A percentile compares a stretch with the other conserved stretches of the same genome.
Conservation (phyloP, 2,888 invertebrate genomes). For the Coleophora flavipennella region DNA sequence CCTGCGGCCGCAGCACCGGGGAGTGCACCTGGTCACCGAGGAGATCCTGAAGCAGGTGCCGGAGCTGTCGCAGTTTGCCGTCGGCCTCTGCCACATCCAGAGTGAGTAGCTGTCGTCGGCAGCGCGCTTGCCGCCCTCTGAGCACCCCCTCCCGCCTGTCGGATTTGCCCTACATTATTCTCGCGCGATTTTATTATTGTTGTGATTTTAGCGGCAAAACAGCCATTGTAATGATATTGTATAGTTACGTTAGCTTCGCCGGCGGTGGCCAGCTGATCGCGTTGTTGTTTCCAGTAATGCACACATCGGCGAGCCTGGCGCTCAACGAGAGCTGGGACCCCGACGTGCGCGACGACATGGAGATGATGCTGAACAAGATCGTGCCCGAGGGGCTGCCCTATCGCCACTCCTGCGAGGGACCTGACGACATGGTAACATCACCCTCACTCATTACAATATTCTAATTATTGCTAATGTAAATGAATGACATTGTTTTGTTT, state of each 20-base stretch:
- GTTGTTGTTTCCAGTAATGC: constrained; percentile 85
- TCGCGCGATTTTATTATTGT: constrained; percentile 26
- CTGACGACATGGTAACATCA: constrained; percentile 94
- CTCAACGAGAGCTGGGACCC: constrained; percentile 99
- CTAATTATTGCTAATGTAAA: too few species aligned
- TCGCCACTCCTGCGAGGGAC: constrained; percentile 97
- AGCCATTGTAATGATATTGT: constrained; percentile 9
- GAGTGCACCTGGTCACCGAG: constrained; percentile 97
- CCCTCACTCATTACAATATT: too few species aligned
- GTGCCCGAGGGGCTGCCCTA: constrained; percentile 97
- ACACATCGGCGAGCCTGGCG: constrained; percentile 97
- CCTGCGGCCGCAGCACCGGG: constrained; percentile 95
- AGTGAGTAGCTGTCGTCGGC: constrained; percentile 79
- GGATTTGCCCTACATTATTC: constrained; percentile 38
- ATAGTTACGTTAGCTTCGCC: constrained; percentile 3
- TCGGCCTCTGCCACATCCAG: constrained; percentile 97
- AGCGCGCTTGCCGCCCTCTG: constrained; percentile 50
- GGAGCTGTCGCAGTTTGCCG: constrained; percentile 93
- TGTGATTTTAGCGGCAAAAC: not conserved
- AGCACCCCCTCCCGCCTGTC: constrained; percentile 50
- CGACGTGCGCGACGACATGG: constrained; percentile 97
- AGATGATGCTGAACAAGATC: constrained; percentile 99
- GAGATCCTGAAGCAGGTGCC: constrained; percentile 96
- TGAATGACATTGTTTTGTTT: not conserved
- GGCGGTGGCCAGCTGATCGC: constrained; percentile 35